Evolutionary conservation across 2,888 invertebrate genomes (phyloP).

Genomic region (Andricus curvator): DNA sequence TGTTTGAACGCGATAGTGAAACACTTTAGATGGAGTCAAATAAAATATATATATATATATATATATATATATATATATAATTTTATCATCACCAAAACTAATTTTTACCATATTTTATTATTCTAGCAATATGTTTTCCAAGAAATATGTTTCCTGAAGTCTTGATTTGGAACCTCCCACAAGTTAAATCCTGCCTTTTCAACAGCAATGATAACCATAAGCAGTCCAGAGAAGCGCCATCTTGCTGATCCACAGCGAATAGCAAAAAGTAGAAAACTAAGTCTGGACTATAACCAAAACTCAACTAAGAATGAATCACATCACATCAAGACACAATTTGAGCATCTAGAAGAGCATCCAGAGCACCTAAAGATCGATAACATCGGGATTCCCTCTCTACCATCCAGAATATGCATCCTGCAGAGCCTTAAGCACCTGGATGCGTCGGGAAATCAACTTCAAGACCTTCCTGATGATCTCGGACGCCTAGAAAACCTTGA

Average conservation of each 20-base stretch:
- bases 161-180: neutral
- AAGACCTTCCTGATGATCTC: constrained; percentile 46
- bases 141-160: too few relatives aligned
- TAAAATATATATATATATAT: too few relatives aligned
- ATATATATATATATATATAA: too few relatives aligned
- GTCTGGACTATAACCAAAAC: neutral
- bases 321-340: neutral
- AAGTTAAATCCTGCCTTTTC: neutral
- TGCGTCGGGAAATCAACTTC: constrained; percentile 38
- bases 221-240: neutral
- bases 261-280: neutral
- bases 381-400: constrained; percentile 46
- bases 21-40: too few relatives aligned
- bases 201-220: neutral
- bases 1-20: too few relatives aligned
- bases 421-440: constrained; percentile 23
- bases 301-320: neutral
- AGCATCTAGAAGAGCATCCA: constrained; percentile 25
- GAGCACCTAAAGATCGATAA: constrained; percentile 44
- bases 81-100: too few relatives aligned
- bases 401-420: constrained; percentile 46
- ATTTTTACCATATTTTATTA: too few relatives aligned
- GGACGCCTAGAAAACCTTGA: constrained; percentile 46
- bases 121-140: too few relatives aligned
- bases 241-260: neutral